A percentile compares a stretch with the other conserved stretches of the same genome.
Conservation (phyloP, 2,797 vertebrate genomes). For the Argya squamiceps region DNA sequence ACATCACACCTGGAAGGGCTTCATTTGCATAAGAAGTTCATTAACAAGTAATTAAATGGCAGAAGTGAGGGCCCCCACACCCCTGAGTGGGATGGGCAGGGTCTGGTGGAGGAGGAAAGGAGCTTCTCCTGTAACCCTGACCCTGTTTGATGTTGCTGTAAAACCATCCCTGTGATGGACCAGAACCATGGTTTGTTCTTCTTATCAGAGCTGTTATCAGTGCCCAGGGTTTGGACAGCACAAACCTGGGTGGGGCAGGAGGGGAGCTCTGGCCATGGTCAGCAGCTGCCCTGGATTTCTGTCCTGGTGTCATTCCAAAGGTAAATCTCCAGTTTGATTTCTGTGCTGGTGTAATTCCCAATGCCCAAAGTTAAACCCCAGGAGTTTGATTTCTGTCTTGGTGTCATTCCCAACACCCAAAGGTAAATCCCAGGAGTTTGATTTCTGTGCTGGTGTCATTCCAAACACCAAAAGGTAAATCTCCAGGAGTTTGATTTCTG, state of each 20-base stretch:
- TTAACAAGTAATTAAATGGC: slow-evolving; percentile 1
- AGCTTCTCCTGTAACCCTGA: not conserved
- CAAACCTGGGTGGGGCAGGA: not conserved
- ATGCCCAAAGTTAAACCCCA: no score
- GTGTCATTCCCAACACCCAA: not conserved
- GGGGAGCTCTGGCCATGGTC: not conserved
- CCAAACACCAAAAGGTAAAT: no score
- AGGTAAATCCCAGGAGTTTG: not conserved
- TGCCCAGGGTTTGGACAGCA: accelerated
- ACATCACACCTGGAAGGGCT: not conserved
- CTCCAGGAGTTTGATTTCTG: no score
- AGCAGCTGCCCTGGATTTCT: not conserved
- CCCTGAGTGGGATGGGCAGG: not conserved
- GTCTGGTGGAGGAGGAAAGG: not conserved
- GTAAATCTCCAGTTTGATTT: no score
- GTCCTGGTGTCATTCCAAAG: accelerated
- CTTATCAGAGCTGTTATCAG: not conserved
- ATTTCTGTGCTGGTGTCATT: accelerated
- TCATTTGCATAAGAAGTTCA: not conserved
- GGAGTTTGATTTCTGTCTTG: no score
- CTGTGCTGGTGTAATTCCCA: accelerated
- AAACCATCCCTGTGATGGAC: not conserved
- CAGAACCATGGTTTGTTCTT: accelerated
- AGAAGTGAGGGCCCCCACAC: not conserved
- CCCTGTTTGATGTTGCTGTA: not conserved